These are phyloP conservation scores for Misgurnus mizolepis DNA, from an alignment of 2,113 vertebrate species.

Conservation along the genomic window DNA sequence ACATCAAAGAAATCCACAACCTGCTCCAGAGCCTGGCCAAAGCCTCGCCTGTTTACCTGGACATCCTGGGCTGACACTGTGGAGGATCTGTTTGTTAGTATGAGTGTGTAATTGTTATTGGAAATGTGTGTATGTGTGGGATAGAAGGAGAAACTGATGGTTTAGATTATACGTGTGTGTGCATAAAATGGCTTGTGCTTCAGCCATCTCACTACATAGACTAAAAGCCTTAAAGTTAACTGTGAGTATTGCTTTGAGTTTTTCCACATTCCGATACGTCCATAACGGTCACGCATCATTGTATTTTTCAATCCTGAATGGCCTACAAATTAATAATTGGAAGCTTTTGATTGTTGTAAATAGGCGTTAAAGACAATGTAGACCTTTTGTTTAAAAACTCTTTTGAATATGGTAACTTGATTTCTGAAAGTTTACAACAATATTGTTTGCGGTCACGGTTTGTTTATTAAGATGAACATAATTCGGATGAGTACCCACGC, in stretches of 20 bases:
- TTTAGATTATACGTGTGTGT: constrained; percentile 67
- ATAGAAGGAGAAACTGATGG: constrained; percentile 55
- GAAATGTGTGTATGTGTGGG: constrained; percentile 31
- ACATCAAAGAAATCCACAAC: constrained; percentile 96
- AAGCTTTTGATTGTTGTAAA: constrained; percentile 77
- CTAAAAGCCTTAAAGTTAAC: constrained; percentile 90
- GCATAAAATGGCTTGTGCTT: constrained; percentile 79
- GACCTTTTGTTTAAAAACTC: constrained; percentile 27
- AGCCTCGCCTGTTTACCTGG: constrained; percentile 97
- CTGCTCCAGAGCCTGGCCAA: constrained; percentile 97
- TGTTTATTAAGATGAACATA: constrained; percentile 8
- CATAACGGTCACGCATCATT: constrained; percentile 67
- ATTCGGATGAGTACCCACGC: constrained; percentile 26
- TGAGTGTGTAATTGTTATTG: constrained; percentile 13
- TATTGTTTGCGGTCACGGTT: not conserved
- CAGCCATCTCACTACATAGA: constrained; percentile 84
- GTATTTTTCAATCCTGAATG: constrained; percentile 80
- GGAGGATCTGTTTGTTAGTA: constrained; percentile 18
- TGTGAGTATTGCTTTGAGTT: constrained; percentile 50
- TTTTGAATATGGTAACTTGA: constrained; percentile 35
- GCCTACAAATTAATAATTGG: constrained; percentile 81
- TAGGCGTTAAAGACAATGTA: constrained; percentile 53
- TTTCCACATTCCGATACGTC: constrained; percentile 71
- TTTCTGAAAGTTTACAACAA: constrained; percentile 19
- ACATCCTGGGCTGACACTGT: constrained; percentile 91